Evolutionary conservation across 1,140 invertebrate species (phyloP).

Genomic region (Pogonomyrmex barbatus): DNA sequence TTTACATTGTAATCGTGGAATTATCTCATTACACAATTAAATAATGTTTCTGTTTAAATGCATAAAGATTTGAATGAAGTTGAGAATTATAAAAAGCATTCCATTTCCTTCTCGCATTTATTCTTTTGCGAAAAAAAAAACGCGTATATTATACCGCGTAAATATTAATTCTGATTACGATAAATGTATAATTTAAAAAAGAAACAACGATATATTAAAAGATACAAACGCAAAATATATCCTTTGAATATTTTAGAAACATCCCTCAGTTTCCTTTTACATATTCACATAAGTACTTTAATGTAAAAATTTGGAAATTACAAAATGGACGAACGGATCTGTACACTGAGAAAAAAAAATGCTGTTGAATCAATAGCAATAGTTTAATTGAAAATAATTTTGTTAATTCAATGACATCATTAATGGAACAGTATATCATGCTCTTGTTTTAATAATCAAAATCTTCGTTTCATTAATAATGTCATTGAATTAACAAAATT

Average conservation of each 20-base stretch:
- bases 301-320: background rate
- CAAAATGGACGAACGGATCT: background rate
- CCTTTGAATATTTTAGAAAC: background rate
- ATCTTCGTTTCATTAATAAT: too few species aligned
- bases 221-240: background rate
- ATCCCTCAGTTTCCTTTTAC: too few species aligned
- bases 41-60: conserved; percentile 5
- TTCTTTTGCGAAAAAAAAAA: background rate
- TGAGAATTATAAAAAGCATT: background rate
- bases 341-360: background rate
- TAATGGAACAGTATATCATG: too few species aligned
- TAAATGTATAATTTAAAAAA: background rate
- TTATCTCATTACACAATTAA: conserved; percentile 28
- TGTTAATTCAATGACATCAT: too few species aligned
- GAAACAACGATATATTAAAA: background rate
- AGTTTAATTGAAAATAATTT: too few species aligned
- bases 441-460: too few species aligned
- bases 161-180: background rate
- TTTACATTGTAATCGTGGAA: conserved; percentile 25
- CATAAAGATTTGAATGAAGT: background rate
- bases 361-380: too few species aligned
- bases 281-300: too few species aligned
- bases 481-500: too few species aligned
- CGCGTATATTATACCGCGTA: background rate
- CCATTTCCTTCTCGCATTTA: background rate